Evolutionary conservation across 1,140 invertebrate species (phyloP).

Genomic region (Drosophila bocqueti): DNA sequence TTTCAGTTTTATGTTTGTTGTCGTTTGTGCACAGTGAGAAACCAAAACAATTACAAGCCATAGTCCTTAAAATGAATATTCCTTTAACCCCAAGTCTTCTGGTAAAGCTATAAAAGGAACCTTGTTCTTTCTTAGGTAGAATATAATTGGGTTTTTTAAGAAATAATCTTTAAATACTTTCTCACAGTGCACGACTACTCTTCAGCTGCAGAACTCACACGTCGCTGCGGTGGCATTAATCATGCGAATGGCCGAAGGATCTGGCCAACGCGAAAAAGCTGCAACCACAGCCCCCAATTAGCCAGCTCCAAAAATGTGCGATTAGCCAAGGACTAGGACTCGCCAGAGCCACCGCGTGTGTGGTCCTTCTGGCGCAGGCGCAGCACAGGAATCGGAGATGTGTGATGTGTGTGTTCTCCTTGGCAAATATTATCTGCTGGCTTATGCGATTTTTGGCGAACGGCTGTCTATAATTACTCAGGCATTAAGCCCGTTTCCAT

Average conservation of each 20-base stretch:
- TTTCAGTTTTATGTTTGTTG: constrained; percentile 76
- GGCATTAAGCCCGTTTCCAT: constrained; percentile 79
- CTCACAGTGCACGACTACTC: constrained; percentile 15
- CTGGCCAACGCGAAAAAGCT: constrained; percentile 11
- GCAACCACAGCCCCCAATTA: constrained; percentile 65
- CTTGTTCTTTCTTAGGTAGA: neutral
- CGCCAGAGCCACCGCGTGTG: constrained; percentile 37
- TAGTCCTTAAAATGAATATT: too few relatives aligned
- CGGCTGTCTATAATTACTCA: constrained; percentile 71
- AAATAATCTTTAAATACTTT: constrained; percentile 1
- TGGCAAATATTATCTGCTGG: constrained; percentile 5
- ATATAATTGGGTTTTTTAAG: too few relatives aligned
- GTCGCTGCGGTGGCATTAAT: constrained; percentile 78
- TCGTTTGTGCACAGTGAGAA: constrained; percentile 28
- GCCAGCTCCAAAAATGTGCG: constrained; percentile 36
- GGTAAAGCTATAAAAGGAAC: neutral
- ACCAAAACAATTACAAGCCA: neutral
- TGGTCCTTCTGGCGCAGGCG: constrained; percentile 46
- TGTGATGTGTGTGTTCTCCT: constrained; percentile 2
- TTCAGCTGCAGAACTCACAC: constrained; percentile 71
- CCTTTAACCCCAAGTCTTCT: neutral
- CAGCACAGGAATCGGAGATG: constrained; percentile 12
- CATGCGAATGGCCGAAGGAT: constrained; percentile 51
- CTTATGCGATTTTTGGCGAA: constrained; percentile 50
- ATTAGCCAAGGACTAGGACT: constrained; percentile 52